These are phyloP conservation scores for Oreocharis arfaki DNA, from an alignment of 2,113 vertebrate species.

Conservation along the genomic window DNA sequence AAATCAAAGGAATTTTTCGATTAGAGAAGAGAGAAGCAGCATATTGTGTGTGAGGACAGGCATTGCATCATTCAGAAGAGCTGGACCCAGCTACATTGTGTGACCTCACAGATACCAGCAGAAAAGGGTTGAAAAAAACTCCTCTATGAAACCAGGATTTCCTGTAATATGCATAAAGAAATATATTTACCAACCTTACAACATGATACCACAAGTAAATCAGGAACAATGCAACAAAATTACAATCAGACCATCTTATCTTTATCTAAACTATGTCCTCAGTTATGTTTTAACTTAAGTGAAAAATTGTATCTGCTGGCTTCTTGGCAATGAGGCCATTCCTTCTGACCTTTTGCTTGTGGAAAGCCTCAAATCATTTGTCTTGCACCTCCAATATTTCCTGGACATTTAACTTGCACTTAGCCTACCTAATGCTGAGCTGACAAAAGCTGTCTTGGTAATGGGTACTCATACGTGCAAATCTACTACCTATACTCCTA, in stretches of 20 bases:
- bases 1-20: background rate
- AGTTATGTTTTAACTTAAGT: background rate
- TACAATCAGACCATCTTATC: background rate
- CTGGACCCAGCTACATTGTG: background rate
- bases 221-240: background rate
- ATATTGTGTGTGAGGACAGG: background rate
- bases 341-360: conserved; percentile 26
- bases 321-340: conserved; percentile 11
- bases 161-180: background rate
- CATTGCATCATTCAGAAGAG: background rate
- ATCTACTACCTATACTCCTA: conserved; percentile 43
- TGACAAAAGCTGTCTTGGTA: conserved; percentile 51
- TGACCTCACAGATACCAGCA: background rate
- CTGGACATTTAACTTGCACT: conserved; percentile 48
- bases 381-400: conserved; percentile 41
- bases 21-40: background rate
- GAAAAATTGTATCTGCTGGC: background rate
- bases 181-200: background rate
- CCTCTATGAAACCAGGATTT: background rate
- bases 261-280: background rate
- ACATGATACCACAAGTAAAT: background rate
- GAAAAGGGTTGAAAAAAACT: background rate
- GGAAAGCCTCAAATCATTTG: conserved; percentile 4
- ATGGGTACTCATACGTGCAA: conserved; percentile 29
- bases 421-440: conserved; percentile 51